Evolutionary conservation across 2,888 invertebrate species (phyloP), one percentile per base, ranked within the genome.

Genomic region (Craniophora ligustri): DNA sequence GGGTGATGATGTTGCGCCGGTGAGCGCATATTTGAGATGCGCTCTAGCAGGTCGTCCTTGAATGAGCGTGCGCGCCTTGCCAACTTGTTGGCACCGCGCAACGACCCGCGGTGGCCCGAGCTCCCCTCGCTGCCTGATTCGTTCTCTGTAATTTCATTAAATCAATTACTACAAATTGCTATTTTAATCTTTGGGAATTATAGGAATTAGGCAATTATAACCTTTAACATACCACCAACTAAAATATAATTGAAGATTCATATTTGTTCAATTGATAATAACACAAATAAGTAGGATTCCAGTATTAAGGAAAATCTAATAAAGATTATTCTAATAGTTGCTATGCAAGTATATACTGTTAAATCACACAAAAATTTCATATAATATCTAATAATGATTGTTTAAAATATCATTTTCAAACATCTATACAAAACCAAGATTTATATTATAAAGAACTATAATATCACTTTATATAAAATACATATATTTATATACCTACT

Each of bases 21-120:
- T 68, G 97, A 97, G 73, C 98, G 96, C 96, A 98, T 98, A 89
- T 97, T 96, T 72, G 97, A 97, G 87, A 98, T 95, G 90, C 97
- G 97, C 89, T 98, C 97, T 85, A 98, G 95, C 82, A 98, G 95
- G 92, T 98, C 98, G 95, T 98, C 98, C 94, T 98, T 98, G 93
- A 98, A 98, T 68, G 97, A 97, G 76, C 98, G 96, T 66, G 98
- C 98, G 69, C 98, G 95, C 71, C 97, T 94, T 55, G 98, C 97
- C 91, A 98, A 94, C 89, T 97, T 97, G 85, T 94, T 94, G 73
- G 97, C 97, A 82, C 97, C 96, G 84, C 97, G 96, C 88, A 96
- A 92, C 66, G 96, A 96, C 74, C 96, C 96, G 84, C 97, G 97
- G 84, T 96, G 96, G 53, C 96, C 96, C 68, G 95, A 95, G 64